Percentiles rank a stretch among this genome's conserved stretches.
Conservation (phyloP, 1,140 invertebrate species). For the Drosophila littoralis region DNA sequence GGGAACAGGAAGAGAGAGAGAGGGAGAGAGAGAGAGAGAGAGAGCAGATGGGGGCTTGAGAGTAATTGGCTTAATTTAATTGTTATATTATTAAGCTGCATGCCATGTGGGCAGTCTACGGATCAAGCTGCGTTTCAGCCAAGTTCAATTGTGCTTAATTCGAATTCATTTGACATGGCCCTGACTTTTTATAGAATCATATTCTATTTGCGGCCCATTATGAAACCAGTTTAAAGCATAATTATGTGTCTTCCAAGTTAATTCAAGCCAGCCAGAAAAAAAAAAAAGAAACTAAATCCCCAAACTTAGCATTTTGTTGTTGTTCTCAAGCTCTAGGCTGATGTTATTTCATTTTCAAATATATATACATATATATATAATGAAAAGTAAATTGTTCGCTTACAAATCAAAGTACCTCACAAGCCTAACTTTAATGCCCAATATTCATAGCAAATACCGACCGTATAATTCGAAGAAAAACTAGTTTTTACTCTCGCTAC, state of each 20-base stretch:
- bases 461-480: constrained; percentile 60
- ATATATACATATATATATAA: no score
- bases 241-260: background rate
- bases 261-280: background rate
- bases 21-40: background rate
- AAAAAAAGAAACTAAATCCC: background rate
- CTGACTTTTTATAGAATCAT: constrained; percentile 21
- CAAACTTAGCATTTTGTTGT: background rate
- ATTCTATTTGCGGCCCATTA: constrained; percentile 3
- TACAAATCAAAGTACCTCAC: constrained; percentile 22
- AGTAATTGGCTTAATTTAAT: constrained; percentile 63
- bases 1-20: background rate
- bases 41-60: background rate
- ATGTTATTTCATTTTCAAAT: no score
- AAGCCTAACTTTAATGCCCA: constrained; percentile 30
- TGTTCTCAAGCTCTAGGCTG: background rate
- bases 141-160: constrained; percentile 59
- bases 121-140: constrained; percentile 10
- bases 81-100: constrained; percentile 34
- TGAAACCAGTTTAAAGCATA: constrained; percentile 36
- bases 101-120: constrained; percentile 9
- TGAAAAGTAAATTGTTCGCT: background rate
- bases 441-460: constrained; percentile 42
- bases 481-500: constrained; percentile 56
- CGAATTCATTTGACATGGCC: constrained; percentile 46